These are phyloP conservation scores for Hyles lineata DNA, from an alignment of 2,888 invertebrate species.

Conservation along the genomic window DNA sequence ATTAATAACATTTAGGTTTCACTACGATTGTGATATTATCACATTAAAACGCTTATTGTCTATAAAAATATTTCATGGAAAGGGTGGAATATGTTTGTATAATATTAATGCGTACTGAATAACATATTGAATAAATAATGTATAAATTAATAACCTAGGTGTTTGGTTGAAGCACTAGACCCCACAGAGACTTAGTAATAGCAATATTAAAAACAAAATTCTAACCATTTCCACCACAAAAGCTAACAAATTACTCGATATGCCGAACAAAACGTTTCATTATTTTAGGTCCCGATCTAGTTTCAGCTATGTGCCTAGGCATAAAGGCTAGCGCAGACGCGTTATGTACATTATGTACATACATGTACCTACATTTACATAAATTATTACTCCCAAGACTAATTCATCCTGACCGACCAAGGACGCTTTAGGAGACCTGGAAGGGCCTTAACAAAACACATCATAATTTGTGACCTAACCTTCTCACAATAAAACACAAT, in stretches of 20 bases:
- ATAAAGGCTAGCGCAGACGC: constrained; percentile 43
- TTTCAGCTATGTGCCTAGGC: constrained; percentile 40
- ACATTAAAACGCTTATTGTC: too few species aligned
- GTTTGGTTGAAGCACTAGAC: background rate
- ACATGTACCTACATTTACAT: constrained; percentile 74
- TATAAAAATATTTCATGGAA: too few species aligned
- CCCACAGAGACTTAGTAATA: background rate
- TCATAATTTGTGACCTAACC: constrained; percentile 43
- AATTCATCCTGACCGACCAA: constrained; percentile 82
- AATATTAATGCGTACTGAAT: too few species aligned
- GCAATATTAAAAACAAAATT: background rate
- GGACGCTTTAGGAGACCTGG: constrained; percentile 72
- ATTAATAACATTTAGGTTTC: too few species aligned
- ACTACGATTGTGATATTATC: too few species aligned
- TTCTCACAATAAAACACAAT: constrained; percentile 34
- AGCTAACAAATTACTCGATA: constrained; percentile 22
- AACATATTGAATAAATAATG: too few species aligned
- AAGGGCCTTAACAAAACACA: constrained; percentile 57
- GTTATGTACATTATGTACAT: constrained; percentile 57
- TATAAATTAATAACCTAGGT: too few species aligned
- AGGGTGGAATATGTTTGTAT: too few species aligned
- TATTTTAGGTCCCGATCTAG: constrained; percentile 19
- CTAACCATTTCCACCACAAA: constrained; percentile 17
- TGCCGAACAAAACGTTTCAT: constrained; percentile 28
- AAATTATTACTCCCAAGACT: constrained; percentile 83